phyloP scores from a whole-genome alignment of 1,140 invertebrate species.

The Chrysoperla carnea region DNA sequence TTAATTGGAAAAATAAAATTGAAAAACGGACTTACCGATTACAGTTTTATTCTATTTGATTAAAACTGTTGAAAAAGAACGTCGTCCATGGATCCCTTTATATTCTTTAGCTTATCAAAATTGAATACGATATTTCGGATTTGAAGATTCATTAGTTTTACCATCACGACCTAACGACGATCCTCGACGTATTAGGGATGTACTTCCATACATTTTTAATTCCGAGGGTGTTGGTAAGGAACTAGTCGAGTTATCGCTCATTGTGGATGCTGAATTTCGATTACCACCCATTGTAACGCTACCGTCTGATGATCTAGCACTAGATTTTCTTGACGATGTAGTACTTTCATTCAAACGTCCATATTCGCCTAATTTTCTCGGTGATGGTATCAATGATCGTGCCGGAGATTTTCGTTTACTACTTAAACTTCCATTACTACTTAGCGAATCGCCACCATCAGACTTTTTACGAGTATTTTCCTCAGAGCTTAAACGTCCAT shows the following conservation, averaged over 20 bases:
- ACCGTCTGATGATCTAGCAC: conserved; percentile 20
- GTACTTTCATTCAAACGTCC: conserved; percentile 32
- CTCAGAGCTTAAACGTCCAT: conserved; percentile 24
- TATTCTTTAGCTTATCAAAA: conserved; percentile 26
- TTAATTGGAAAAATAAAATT: too few relatives aligned
- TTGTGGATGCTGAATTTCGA: conserved; percentile 29
- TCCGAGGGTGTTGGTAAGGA: conserved; percentile 40
- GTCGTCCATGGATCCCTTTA: neutral
- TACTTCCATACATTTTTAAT: conserved; percentile 29
- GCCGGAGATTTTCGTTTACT: conserved; percentile 27
- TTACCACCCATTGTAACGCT: conserved; percentile 28
- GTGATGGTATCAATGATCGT: conserved; percentile 39
- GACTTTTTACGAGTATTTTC: conserved; percentile 18
- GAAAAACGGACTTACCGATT: too few relatives aligned
- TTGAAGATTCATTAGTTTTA: conserved; percentile 27
- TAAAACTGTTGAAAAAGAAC: too few relatives aligned
- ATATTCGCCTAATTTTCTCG: conserved; percentile 33
- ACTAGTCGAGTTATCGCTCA: conserved; percentile 32
- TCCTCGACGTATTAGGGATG: conserved; percentile 24
- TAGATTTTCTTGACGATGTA: conserved; percentile 22
- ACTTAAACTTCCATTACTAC: conserved; percentile 17
- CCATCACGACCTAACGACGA: conserved; percentile 33
- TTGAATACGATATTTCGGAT: conserved; percentile 44
- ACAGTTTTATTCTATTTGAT: too few relatives aligned
- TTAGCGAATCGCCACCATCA: conserved; percentile 18